Percentiles rank a stretch among this genome's conserved stretches.
These are phyloP conservation scores for Drosophila mimetica DNA, from an alignment of 2,888 invertebrate genomes.

Conservation along the genomic window DNA sequence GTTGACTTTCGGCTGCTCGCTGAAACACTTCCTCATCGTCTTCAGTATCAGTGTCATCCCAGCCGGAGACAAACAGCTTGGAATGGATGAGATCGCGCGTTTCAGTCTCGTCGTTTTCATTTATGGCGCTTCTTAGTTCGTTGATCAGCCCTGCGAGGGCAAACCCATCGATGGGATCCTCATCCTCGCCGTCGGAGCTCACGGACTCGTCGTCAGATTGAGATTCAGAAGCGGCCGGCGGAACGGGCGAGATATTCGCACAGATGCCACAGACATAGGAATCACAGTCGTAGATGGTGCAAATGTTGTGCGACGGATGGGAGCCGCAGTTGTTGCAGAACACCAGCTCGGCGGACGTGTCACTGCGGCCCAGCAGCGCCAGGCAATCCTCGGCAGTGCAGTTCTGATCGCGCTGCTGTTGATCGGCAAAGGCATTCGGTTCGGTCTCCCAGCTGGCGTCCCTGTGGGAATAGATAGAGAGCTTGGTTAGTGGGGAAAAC, in stretches of 20 bases:
- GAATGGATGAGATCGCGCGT: neutral
- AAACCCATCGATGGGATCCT: too few species aligned
- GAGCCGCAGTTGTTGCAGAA: constrained; percentile 79
- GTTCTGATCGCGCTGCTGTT: too few species aligned
- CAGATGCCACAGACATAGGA: constrained; percentile 43
- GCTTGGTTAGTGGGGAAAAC: neutral
- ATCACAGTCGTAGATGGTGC: neutral
- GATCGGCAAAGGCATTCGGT: constrained; percentile 90
- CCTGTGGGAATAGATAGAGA: constrained; percentile 25
- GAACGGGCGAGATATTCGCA: neutral
- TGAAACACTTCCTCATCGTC: neutral
- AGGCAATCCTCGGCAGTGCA: constrained; percentile 85
- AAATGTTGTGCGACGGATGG: constrained; percentile 48
- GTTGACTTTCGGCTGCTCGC: neutral
- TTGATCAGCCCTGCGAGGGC: too few species aligned
- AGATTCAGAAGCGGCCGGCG: accelerated
- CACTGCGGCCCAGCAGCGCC: neutral
- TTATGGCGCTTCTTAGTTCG: too few species aligned
- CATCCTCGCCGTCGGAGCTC: too few species aligned
- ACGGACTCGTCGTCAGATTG: neutral
- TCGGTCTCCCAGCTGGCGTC: constrained; percentile 89
- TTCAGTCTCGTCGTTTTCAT: too few species aligned
- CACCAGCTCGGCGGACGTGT: constrained; percentile 28
- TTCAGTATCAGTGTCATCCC: neutral
- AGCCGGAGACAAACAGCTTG: neutral